Evolutionary conservation across 2,888 invertebrate species (phyloP), one percentile per base, ranked within the genome.

Genomic region (Xylota segnis): DNA sequence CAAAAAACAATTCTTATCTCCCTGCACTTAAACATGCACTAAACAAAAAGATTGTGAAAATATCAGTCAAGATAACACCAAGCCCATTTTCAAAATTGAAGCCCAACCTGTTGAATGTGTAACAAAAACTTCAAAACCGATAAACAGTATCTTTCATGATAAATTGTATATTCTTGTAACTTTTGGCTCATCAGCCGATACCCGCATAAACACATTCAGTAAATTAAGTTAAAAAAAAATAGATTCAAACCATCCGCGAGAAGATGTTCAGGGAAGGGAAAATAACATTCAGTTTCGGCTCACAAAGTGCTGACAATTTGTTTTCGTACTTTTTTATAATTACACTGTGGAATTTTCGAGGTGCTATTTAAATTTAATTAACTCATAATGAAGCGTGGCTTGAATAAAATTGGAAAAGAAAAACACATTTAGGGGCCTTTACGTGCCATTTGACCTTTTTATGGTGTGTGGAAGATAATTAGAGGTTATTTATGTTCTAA

Each of bases 281-380:
- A n/a, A 50, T 50, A 12, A 27, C 27, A 52, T n/a, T 47, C 43
- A 43, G 14, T 2, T 43, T 43, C 9, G 23, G 23, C 23, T 14
- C 10, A 52, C 27, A 29, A 29, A 29, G 50, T 50, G 27, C 50
- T 50, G 50, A 50, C 14, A 56, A 23, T 56, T 56, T 56, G 32
- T 54, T 56, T 56, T 34, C 34, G 5, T 29, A 6, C 4, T 54
- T 47, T 47, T 10, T 47, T 47, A 45, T 45, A 45, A 45, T 40
- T 40, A 4, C 12, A 16, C 43, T 47, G 9, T 18, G 10, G 47
- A 50, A 23, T 10, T 10, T 50, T 18, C 4, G 50, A 50, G 50
- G 50, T 50, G 50, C 29, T 54, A 29, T 54, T 29, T 32, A 32
- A 54, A 29, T 54, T 54, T 54, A 54, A 54, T 54, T 50, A 50